Evolutionary conservation across 53 echinoderm and acorn worm species (phyloP), one percentile per base, ranked within the genome.

Genomic region (Temnopleurus reevesii): DNA sequence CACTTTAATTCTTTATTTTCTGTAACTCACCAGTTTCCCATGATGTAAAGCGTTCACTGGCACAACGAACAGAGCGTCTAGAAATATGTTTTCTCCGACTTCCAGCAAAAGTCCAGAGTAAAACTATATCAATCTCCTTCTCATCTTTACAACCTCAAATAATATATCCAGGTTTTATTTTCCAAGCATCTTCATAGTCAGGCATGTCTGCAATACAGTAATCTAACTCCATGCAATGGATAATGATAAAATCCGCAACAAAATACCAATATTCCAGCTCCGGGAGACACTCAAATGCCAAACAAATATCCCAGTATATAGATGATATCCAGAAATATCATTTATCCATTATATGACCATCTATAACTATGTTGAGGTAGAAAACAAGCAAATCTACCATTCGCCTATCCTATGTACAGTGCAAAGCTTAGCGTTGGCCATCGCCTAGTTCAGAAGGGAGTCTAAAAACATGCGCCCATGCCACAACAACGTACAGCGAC

Each of bases 11-110:
- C n/a, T n/a, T n/a, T n/a, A n/a, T n/a, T n/a, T n/a, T n/a, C n/a
- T 41, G 17, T 64, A 71, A 71, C 71, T 71, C 71, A 71, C 71
- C 71, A 71, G 41, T 71, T 71, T 71, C 71, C 71, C 71, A 71
- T 71, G 13, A 71, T 71, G 41, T 23, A 38, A 19, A 71, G 43
- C 43, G n/a, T 71, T 8, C 23, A 41, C 21, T 23, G 6, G 41
- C 34, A 63, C 63, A 17, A 21, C 8, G n/a, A n/a, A 71, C 38
- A 21, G n/a, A n/a, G 19, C 2, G 36, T 15, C 3, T 0, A 27
- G 8, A 10, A 36, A 71, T 38, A 1, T 34, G 33, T n/a, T 35
- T 71, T 71, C 71, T 38, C 63, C 0, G 71, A 19, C 38, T n/a
- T 21, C 4, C 17, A 71, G 41, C 19, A 2, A 25, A 29, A 29